These are phyloP conservation scores for Drosophila kanekoi DNA, from an alignment of 2,888 invertebrate species.

Conservation along the genomic window DNA sequence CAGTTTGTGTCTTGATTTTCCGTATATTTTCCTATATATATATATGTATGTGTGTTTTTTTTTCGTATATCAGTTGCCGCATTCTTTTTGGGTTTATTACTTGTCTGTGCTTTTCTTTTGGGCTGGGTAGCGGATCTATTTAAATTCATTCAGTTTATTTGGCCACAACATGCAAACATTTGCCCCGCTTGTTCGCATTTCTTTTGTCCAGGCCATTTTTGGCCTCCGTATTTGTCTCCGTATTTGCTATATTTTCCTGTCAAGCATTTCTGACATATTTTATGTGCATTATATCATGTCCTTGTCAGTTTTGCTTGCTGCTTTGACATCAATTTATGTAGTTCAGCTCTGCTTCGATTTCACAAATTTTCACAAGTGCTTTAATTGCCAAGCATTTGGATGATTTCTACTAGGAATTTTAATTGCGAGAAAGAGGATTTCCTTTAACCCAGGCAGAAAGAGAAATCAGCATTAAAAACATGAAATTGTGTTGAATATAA, in stretches of 20 bases:
- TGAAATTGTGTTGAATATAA: constrained; percentile 46
- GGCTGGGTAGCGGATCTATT: constrained; percentile 41
- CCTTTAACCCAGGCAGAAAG: constrained; percentile 1
- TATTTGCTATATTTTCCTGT: constrained; percentile 3
- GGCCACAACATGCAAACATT: constrained; percentile 70
- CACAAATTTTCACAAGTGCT: constrained; percentile 1
- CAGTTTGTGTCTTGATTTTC: constrained; percentile 64
- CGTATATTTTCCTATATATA: constrained; percentile 24
- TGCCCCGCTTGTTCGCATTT: constrained; percentile 22
- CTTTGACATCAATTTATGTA: constrained; percentile 60
- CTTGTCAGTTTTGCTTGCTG: constrained; percentile 46
- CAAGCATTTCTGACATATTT: constrained; percentile 70
- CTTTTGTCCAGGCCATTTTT: constrained; percentile 23
- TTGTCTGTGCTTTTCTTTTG: constrained; percentile 29
- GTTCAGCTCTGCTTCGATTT: constrained; percentile 22
- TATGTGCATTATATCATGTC: constrained; percentile 68
- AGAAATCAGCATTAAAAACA: constrained; percentile 36
- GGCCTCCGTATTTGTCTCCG: constrained; percentile 1
- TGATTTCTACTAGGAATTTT: constrained; percentile 2
- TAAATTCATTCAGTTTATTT: constrained; percentile 76
- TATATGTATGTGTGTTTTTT: constrained; percentile 4
- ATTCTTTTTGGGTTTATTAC: constrained; percentile 77
- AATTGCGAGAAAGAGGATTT: neutral
- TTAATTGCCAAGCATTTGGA: constrained; percentile 41
- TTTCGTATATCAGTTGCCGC: constrained; percentile 43